These are phyloP conservation scores for Linurgus olivaceus DNA, from an alignment of 2,797 vertebrate species.

Conservation along the genomic window DNA sequence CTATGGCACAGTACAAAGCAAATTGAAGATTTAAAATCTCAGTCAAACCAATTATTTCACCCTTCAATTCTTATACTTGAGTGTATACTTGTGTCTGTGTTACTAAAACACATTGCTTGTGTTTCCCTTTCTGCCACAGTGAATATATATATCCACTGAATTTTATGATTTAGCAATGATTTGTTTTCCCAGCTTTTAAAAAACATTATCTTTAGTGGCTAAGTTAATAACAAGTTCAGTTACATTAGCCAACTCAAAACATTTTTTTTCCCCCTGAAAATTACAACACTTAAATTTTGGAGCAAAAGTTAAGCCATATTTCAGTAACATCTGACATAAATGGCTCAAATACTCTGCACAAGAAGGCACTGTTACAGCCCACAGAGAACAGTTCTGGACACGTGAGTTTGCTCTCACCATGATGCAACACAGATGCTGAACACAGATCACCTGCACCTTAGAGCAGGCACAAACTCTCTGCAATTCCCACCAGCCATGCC, in stretches of 20 bases:
- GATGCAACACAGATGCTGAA: background rate
- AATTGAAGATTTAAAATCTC: background rate
- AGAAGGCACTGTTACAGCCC: slow-evolving; percentile 1
- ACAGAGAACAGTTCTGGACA: background rate
- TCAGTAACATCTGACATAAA: background rate
- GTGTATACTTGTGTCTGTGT: background rate
- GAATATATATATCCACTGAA: background rate
- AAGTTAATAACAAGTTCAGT: background rate
- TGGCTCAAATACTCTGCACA: background rate
- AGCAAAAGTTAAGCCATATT: background rate
- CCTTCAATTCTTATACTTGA: background rate
- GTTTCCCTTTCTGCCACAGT: background rate
- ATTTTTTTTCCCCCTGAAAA: background rate
- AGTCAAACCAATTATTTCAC: background rate
- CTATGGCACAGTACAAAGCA: background rate
- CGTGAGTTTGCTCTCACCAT: background rate
- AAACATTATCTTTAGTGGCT: background rate
- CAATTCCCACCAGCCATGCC: background rate
- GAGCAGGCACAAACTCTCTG: background rate
- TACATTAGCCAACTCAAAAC: background rate
- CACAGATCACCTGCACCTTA: background rate
- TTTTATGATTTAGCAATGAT: background rate
- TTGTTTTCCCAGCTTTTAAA: background rate
- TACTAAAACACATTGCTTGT: background rate
- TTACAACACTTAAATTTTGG: background rate